These are phyloP conservation scores for Xiphydria camelus DNA, from an alignment of 2,888 invertebrate genomes.

Conservation along the genomic window DNA sequence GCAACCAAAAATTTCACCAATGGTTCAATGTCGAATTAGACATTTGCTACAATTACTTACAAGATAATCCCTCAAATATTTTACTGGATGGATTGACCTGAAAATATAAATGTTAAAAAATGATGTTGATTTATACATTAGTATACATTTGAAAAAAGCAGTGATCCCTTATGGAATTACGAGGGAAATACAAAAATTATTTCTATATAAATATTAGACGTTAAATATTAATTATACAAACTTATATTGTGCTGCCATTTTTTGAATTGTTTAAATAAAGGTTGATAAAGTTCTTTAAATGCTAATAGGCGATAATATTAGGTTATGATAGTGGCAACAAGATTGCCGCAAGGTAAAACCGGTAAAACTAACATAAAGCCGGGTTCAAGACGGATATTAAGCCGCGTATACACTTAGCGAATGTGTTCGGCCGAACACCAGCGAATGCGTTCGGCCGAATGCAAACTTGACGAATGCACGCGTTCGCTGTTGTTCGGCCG, in stretches of 20 bases:
- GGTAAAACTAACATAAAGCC: slow-evolving; percentile 1
- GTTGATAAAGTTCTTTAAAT: no score
- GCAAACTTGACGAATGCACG: no score
- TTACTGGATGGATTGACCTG: slow-evolving; percentile 76
- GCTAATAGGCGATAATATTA: no score
- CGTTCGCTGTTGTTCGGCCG: no score
- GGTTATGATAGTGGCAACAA: no score
- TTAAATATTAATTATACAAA: slow-evolving; percentile 23
- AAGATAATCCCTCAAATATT: slow-evolving; percentile 76
- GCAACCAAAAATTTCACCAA: slow-evolving; percentile 3
- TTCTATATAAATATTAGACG: not conserved
- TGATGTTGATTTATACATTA: slow-evolving; percentile 2
- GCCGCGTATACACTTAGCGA: no score
- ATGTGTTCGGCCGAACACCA: no score
- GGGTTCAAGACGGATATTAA: no score
- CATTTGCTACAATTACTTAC: slow-evolving; percentile 38
- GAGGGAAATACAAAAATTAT: slow-evolving; percentile 1
- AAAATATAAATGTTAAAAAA: slow-evolving; percentile 23
- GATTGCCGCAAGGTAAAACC: slow-evolving; percentile 1
- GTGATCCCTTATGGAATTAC: not conserved
- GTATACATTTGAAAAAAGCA: not conserved
- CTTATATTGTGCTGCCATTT: slow-evolving; percentile 43
- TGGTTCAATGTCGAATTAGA: slow-evolving; percentile 1
- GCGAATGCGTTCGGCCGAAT: no score
- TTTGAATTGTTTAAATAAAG: no score